Evolutionary conservation across 2,113 vertebrate genomes (phyloP), one percentile per base, ranked within the genome.

Genomic region (Lethenteron camtschaticum): DNA sequence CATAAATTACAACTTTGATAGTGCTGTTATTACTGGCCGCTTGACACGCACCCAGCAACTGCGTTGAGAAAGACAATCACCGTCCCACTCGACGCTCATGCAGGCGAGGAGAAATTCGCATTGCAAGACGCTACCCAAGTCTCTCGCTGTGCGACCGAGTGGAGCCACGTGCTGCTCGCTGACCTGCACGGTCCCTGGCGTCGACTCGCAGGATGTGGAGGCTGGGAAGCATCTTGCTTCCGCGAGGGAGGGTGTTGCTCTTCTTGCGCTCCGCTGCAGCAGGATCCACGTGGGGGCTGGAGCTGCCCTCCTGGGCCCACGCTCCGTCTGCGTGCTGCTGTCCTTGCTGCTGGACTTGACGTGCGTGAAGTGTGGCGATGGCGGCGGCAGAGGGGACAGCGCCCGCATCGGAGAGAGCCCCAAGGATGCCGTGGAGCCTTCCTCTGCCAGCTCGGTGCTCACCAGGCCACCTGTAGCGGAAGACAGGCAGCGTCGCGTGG

Each of bases 321-420:
- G 74, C 0, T 96, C 86, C 0, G 87, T 87, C 73, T 90, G 92
- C 2, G 87, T 94, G 78, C 86, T 83, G 70, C 81, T 82, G 8
- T 94, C 89, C 75, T 81, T 80, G 74, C 84, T 87, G 59, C 78
- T 76, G 0, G 76, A 77, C 75, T 81, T 82, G 71, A 79, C 63
- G 11, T 80, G 84, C 69, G 77, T 68, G 6, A 77, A 69, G 69
- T 73, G 74, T 68, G 75, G 16, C 41, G 75, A 9, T 57, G 70
- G 10, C 1, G 1, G 63, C n/a, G 24, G 63, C 63, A 66, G 63
- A 16, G 63, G 63, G n/a, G 63, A 24, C n/a, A 24, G 24, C n/a
- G 63, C 63, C n/a, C n/a, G 63, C 24, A n/a, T 66, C 24, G 63
- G n/a, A n/a, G 24, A 66, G 24, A 24, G 63, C n/a, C 63, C 63